phyloP scores from a whole-genome alignment of 2,113 vertebrate genomes.

The Notechis scutatus region DNA sequence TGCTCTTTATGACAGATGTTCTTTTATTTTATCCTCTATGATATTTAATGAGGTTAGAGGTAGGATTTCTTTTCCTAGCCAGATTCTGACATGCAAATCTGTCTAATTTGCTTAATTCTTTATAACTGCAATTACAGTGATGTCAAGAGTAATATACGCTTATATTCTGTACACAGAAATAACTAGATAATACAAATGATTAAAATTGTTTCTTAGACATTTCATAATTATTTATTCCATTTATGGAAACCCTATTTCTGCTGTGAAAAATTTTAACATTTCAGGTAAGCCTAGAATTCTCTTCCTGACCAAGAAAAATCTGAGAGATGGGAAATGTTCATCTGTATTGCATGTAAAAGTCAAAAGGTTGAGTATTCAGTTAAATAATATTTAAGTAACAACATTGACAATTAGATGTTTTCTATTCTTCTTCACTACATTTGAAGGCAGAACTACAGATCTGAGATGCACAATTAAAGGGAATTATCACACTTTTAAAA shows the following conservation, averaged over 20 bases:
- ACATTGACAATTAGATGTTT: background rate
- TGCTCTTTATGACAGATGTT: background rate
- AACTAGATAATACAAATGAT: background rate
- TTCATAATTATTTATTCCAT: background rate
- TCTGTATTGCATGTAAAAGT: background rate
- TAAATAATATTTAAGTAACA: background rate
- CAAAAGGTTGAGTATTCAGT: background rate
- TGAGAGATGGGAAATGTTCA: background rate
- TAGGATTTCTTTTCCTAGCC: background rate
- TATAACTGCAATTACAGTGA: background rate
- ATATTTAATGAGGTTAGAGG: background rate
- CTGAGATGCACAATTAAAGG: background rate
- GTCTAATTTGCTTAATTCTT: background rate
- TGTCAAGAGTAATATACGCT: background rate
- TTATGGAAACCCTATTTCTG: background rate
- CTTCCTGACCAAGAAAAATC: background rate
- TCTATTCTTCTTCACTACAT: background rate
- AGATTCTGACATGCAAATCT: conserved; percentile 13
- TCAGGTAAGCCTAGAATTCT: background rate
- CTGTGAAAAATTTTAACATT: background rate
- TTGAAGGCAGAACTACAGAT: background rate
- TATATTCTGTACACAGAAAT: background rate
- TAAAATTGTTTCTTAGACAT: background rate
- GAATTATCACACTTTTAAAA: background rate
- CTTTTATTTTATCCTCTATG: background rate